Evolutionary conservation across 2,888 invertebrate genomes (phyloP), one percentile per base, ranked within the genome.

Genomic region (Drosophila quasianomalipes): DNA sequence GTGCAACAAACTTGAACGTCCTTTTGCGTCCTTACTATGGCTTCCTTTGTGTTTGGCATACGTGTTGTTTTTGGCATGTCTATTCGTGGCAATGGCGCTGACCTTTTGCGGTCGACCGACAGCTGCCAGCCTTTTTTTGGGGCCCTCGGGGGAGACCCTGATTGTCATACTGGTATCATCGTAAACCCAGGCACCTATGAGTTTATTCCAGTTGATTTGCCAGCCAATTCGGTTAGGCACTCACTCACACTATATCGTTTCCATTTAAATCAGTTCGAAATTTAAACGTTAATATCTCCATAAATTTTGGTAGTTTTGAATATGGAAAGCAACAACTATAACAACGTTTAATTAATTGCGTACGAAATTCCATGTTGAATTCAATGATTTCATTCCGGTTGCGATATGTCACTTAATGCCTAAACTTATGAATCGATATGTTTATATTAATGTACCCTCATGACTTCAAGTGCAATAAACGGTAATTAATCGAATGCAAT

Each of bases 91-190:
- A 39, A 65, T 61, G 72, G 35, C 67, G 69, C 70, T 86, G 87
- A 86, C 85, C 85, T 86, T 87, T 85, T 70, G 70, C 64, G 66
- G 59, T 53, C 70, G 55, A 60, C 53, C 63, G 37, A 33, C 63
- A 30, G 28, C 63, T 30, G 35, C 28, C 59, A 9, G 33, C 51
- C 35, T 35, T 30, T 30, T 30, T 22, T 41, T 4, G 26, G 28
- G 26, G 16, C 6, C 12, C 47, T 39, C 47, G 28, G 28, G 14
- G 12, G 6, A 33, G 37, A 35, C 28, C 41, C 66, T 35, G 66
- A 30, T 64, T 44, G 41, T 44, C 68, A 30, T 14, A 5, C 22
- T 37, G 22, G 55, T 41, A 68, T 67, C 49, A 49, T 49, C 14
- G 57, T 30, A 31, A 47, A 30, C 37, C 16, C 26, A 44, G 70